Evolutionary conservation across 2,888 invertebrate genomes (phyloP).

Genomic region (Stratiomys singularior): DNA sequence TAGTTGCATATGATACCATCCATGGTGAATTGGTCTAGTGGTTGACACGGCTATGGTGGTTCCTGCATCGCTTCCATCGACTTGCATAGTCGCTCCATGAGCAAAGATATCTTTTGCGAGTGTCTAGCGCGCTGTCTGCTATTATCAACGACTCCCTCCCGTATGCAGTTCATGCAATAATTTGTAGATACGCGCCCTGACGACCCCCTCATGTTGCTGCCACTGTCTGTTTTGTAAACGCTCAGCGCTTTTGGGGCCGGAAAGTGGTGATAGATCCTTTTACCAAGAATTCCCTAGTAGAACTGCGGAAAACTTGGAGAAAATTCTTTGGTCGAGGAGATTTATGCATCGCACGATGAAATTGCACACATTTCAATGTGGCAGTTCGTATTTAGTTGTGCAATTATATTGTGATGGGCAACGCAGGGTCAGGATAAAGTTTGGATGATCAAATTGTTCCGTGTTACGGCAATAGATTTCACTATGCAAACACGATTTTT

Average conservation of each 20-base stretch:
- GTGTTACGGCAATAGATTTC: not conserved
- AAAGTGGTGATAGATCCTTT: constrained; percentile 39
- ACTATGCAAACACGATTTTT: too few relatives aligned
- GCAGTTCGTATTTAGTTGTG: not conserved
- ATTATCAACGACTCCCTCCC: constrained; percentile 3
- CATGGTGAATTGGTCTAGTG: not conserved
- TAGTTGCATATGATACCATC: not conserved
- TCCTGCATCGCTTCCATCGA: not conserved
- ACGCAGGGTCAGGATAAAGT: not conserved
- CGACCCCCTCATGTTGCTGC: not conserved
- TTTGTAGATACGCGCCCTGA: constrained; percentile 28
- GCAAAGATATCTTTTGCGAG: constrained; percentile 32
- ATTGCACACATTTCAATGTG: constrained; percentile 25
- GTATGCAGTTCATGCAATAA: constrained; percentile 1
- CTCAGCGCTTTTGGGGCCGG: not conserved
- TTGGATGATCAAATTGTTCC: not conserved
- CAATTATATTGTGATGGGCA: not conserved
- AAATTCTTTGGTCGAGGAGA: constrained; percentile 44
- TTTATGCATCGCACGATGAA: constrained; percentile 48
- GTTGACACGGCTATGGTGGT: constrained; percentile 13
- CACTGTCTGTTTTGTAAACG: not conserved
- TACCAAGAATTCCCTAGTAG: constrained; percentile 28
- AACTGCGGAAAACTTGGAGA: constrained; percentile 39
- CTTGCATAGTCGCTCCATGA: constrained; percentile 17
- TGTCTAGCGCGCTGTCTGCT: constrained; percentile 29